Evolutionary conservation across 1,140 invertebrate genomes (phyloP), one percentile per base, ranked within the genome.

Genomic region (Hypothenemus hampei): DNA sequence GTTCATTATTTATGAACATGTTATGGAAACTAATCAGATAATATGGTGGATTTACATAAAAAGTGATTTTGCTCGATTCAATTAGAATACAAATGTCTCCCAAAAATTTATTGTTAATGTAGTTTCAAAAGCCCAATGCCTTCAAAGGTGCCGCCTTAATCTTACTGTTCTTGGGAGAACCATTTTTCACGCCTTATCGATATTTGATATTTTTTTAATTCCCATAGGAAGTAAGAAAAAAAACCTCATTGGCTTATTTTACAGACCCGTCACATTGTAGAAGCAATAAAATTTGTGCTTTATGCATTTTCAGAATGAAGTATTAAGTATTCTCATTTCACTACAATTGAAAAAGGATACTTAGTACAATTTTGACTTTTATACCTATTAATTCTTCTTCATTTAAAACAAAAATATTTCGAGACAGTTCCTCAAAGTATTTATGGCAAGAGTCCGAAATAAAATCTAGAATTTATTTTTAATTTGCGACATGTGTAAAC

Each of bases 191-290:
- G 49, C 15, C 24, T 51, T 20, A 50, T 16, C 15, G 49, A 43
- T 15, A 51, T 51, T 43, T 51, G 37, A 51, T 51, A 51, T 51
- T 51, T 51, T 51, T 31, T 3, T 31, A 47, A 46, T 31, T 33
- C 16, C 26, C 10, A 31, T 13, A 31, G 26, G 26, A 2, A 13
- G 13, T 8, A 11, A 31, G 26, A 2, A 31, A 13, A 31, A 13
- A 31, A 31, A 31, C 26, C 26, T 31, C 1, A 31, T 11, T 13
- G 10, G 26, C n/a, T n/a, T n/a, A n/a, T n/a, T n/a, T n/a, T n/a
- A n/a, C n/a, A n/a, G n/a, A n/a, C n/a, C n/a, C n/a, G n/a, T n/a
- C n/a, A n/a, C n/a, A n/a, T n/a, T n/a, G n/a, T n/a, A n/a, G n/a
- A n/a, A n/a, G n/a, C n/a, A n/a, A n/a, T n/a, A n/a, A n/a, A n/a